Base-by-base conservation (phyloP, 1,140 invertebrate species). In the Rhopalosiphum padi region DNA sequence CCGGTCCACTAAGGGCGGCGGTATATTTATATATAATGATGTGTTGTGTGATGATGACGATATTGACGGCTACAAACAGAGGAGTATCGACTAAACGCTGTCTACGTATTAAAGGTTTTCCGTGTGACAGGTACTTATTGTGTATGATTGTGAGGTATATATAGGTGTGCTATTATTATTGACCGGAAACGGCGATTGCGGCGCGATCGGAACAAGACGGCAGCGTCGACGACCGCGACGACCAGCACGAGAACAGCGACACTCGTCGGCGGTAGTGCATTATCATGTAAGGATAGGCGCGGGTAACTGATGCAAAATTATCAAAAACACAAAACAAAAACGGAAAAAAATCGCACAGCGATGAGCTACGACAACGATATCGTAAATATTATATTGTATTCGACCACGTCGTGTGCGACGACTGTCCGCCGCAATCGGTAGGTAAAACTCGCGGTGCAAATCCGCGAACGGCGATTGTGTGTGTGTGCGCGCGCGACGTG, bases 401-500 rank as follows among this genome's bases (percentile, higher is more conserved):
- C 37, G 22, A 85, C 37, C 22, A 23, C 6, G 82, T 22, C 82
- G 35, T 37, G 68, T 35, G 68, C 21, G 77, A 60, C 30, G 37
- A 25, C 22, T 9, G 41, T 43, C 82, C 9, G 22, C 37, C 7
- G 37, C 23, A 23, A 23, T 23, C n/a, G 37, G 23, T 46, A 46
- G 86, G 46, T 43, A 15, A 3, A 15, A 77, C 60, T 60, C 30
- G 41, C 23, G 15, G 23, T 35, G 86, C n/a, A 41, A 88, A 89
- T 37, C n/a, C n/a, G 22, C 48, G 8, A 35, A 37, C 60, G 15
- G 60, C 6, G 30, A 21, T 35, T 5, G 30, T 35, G n/a, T 77
- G 60, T n/a, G 88, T n/a, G 88, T 51, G 88, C 48, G n/a, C 48
- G 48, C 51, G 48, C 48, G 87, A 55, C 88, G 48, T 41, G 88